Base-by-base conservation (phyloP, 2,797 vertebrate genomes). In the Tragopan temminckii region DNA sequence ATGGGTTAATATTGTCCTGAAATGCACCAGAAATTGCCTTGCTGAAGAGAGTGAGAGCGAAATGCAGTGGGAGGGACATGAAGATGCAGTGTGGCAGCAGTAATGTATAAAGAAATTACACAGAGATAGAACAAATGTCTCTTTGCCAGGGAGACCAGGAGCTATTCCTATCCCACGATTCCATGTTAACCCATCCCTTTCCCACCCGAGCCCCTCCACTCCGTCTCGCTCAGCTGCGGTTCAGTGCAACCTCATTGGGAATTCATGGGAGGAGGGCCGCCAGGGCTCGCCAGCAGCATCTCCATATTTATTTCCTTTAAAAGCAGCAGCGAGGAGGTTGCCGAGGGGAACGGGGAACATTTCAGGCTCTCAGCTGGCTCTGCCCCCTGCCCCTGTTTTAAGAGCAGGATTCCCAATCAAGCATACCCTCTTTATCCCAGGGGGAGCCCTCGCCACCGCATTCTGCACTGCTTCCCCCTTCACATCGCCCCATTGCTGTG, bases 1-100 rank as follows among this genome's bases (percentile, higher is more conserved):
- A 95, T 36, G 94, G 88, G 96, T 97, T 96, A 95, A 96, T 91
- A 77, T 48, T 97, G 96, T 96, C 95, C 97, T 97, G 94, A 97
- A 95, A 97, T 96, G 95, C 93, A 96, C 96, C 92, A 96, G 89
- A 95, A 97, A 96, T 93, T 96, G 95, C 83, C 61, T 91, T 72
- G 86, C 89, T 95, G 84, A 88, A 90, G 88, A 91, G 90, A 95
- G 77, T 88, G 95, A 93, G 95, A 96, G 93, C 21, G 35, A 95
- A 97, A 93, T 90, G 79, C 89, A 84, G 95, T 94, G 93, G 95
- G 95, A 96, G 95, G 93, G 94, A 95, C 62, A 66, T 88, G 84
- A 80, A 92, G 87, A 85, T 96, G 90, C 95, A 96, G 83, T 94
- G 95, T 94, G 94, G 96, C 94, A 96, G 95, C 90, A 96, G 77